These are phyloP conservation scores for Lepidurus arcticus DNA, from an alignment of 1,140 invertebrate species.

Conservation along the genomic window DNA sequence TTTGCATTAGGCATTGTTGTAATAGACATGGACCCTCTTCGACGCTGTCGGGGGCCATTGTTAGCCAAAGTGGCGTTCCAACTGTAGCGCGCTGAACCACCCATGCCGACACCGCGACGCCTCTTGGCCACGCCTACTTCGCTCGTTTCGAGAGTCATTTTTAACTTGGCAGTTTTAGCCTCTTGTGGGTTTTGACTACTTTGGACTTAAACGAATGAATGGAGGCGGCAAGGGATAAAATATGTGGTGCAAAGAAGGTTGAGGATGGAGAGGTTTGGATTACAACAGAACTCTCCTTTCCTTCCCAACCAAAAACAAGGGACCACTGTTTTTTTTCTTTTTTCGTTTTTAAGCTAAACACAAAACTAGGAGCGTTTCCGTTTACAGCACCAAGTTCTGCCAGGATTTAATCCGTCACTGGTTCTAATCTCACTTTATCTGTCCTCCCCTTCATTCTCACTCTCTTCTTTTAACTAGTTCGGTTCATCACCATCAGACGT, in stretches of 20 bases:
- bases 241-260: neutral
- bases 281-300: neutral
- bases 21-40: neutral
- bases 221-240: neutral
- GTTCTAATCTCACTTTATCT: neutral
- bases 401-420: neutral
- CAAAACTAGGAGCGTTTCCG: neutral
- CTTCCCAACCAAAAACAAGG: neutral
- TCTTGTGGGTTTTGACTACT: neutral
- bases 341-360: neutral
- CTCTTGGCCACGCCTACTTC: neutral
- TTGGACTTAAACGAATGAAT: neutral
- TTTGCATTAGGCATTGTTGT: neutral
- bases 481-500: neutral
- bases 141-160: constrained; percentile 8
- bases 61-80: neutral
- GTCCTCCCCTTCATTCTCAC: neutral
- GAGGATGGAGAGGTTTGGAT: neutral
- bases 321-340: neutral
- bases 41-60: neutral
- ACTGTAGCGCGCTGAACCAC: neutral
- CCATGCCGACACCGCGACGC: constrained; percentile 11
- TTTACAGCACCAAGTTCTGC: neutral
- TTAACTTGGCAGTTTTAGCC: neutral
- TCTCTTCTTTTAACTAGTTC: neutral